Conservation (phyloP, 2,888 invertebrate species). For the Drosophila peninsularis region DNA sequence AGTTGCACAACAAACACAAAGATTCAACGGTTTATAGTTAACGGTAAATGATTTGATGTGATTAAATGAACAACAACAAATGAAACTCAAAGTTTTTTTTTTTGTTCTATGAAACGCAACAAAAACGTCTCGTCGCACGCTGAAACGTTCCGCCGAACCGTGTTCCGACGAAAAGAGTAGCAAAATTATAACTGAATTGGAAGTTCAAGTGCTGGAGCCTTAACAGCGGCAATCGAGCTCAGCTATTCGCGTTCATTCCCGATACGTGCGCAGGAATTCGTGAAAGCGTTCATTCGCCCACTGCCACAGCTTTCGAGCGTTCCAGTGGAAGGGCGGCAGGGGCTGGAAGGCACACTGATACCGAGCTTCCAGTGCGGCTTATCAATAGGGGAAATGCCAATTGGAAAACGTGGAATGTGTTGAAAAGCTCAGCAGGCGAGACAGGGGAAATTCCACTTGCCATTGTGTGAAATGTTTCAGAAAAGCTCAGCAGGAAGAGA, state of each 20-base stretch:
- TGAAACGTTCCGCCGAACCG: slow-evolving; percentile 61
- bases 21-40: background rate
- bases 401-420: slow-evolving; percentile 19
- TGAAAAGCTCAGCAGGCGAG: slow-evolving; percentile 29
- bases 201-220: slow-evolving; percentile 81
- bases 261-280: slow-evolving; percentile 69
- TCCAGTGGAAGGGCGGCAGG: slow-evolving; percentile 47
- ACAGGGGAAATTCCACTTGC: background rate
- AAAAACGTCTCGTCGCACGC: slow-evolving; percentile 42
- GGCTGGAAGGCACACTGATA: slow-evolving; percentile 29
- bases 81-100: background rate
- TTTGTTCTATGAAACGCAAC: slow-evolving; percentile 36
- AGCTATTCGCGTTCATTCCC: slow-evolving; percentile 61
- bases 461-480: background rate
- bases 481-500: background rate
- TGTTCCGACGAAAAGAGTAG: slow-evolving; percentile 82
- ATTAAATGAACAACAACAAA: background rate
- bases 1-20: slow-evolving; percentile 12
- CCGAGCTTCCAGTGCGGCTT: slow-evolving; percentile 18
- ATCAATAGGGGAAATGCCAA: slow-evolving; percentile 40
- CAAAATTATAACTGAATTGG: slow-evolving; percentile 83
- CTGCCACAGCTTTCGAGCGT: slow-evolving; percentile 15
- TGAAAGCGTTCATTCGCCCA: slow-evolving; percentile 32
- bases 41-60: background rate
- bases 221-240: slow-evolving; percentile 60